These are phyloP conservation scores for Ptychodera flava DNA, from an alignment of 35 echinoderm and acorn worm species.

Conservation along the genomic window DNA sequence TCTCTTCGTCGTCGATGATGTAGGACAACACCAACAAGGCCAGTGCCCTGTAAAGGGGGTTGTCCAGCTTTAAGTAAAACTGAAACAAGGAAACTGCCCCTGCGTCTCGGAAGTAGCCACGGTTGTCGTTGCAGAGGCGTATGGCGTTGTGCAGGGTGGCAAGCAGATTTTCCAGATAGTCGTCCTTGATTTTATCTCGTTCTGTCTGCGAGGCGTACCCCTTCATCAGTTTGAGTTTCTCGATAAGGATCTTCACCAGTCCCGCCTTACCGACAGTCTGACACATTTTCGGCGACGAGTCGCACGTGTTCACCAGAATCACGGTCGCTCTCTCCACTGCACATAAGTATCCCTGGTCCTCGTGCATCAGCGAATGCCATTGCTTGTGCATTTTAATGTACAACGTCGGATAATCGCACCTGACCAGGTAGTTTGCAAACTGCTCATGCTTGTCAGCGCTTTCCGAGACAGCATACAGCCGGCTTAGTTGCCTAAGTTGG, in stretches of 20 bases:
- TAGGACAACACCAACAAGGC: conserved; percentile 37
- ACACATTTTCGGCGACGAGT: neutral
- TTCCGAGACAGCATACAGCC: neutral
- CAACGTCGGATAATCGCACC: neutral
- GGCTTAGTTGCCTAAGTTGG: neutral
- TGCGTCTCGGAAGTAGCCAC: neutral
- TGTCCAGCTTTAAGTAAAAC: neutral
- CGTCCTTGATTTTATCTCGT: neutral
- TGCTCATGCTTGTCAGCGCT: neutral
- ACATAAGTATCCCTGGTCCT: neutral
- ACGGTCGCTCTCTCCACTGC: neutral
- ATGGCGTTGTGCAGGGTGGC: neutral
- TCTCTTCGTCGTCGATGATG: conserved; percentile 39
- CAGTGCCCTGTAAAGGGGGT: neutral
- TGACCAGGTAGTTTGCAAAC: neutral
- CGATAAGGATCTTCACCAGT: neutral
- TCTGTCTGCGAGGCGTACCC: neutral
- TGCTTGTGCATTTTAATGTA: neutral
- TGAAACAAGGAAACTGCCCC: neutral
- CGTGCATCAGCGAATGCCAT: neutral
- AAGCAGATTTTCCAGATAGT: neutral
- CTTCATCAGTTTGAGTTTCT: neutral
- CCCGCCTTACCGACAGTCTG: neutral
- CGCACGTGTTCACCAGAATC: neutral
- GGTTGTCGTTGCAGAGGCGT: neutral